These are phyloP conservation scores for Leptinotarsa haldemani DNA, from an alignment of 2,888 invertebrate species.

Conservation along the genomic window DNA sequence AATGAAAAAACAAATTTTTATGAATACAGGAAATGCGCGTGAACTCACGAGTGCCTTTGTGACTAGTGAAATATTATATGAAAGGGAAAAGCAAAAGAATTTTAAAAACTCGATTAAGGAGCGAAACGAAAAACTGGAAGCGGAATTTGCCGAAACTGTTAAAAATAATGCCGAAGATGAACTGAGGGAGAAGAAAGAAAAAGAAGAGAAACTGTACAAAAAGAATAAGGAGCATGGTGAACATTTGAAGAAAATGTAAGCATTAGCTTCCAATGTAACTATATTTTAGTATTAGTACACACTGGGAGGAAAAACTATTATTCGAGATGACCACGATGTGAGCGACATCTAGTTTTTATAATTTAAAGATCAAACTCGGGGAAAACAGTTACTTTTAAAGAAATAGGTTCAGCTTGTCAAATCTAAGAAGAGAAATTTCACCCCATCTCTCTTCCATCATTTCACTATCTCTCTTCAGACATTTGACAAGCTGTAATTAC, in stretches of 20 bases:
- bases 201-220: conserved; percentile 37
- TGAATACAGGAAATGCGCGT: conserved; percentile 56
- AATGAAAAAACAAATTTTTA: conserved; percentile 55
- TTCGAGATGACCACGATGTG: no score
- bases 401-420: no score
- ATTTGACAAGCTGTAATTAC: no score
- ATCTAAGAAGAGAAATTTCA: no score
- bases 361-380: no score
- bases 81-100: conserved; percentile 60
- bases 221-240: conserved; percentile 57
- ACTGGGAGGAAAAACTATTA: no score
- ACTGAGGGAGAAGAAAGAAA: conserved; percentile 49
- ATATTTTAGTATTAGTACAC: no score
- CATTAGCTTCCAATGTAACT: background rate
- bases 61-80: conserved; percentile 57
- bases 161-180: conserved; percentile 53
- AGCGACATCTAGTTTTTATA: no score
- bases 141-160: conserved; percentile 52
- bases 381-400: no score
- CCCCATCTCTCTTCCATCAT: no score
- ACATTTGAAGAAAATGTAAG: conserved; percentile 15
- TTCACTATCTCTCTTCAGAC: no score
- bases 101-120: conserved; percentile 57
- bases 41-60: conserved; percentile 58
- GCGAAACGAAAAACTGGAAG: conserved; percentile 55